phyloP scores from a whole-genome alignment of 2,113 vertebrate genomes.

The Lophochroa leadbeateri region DNA sequence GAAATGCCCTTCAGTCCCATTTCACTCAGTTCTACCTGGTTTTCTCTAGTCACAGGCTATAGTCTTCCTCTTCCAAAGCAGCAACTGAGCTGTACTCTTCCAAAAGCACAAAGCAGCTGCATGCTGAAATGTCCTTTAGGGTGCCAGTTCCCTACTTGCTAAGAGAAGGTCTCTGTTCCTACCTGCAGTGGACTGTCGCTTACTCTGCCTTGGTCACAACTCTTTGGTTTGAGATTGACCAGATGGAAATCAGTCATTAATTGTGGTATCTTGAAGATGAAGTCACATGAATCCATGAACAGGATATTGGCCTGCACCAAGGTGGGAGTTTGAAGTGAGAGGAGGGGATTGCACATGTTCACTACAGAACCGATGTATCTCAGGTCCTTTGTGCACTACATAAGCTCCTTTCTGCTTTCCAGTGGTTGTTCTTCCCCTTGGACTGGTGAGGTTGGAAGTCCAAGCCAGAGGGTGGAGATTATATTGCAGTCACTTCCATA shows the following conservation, averaged over 20 bases:
- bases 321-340: not conserved
- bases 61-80: not conserved
- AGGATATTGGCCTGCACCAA: not conserved
- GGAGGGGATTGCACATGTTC: not conserved
- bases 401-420: not conserved
- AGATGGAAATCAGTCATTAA: not conserved
- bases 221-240: not conserved
- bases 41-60: not conserved
- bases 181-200: rapidly evolving
- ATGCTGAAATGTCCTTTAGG: rapidly evolving
- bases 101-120: not conserved
- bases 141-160: not conserved
- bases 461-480: not conserved
- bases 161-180: not conserved
- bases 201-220: not conserved
- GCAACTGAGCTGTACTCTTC: not conserved
- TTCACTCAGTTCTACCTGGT: not conserved
- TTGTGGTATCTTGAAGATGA: not conserved
- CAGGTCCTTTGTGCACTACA: not conserved
- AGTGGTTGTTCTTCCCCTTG: not conserved
- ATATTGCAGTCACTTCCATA: rapidly evolving
- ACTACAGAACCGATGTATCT: not conserved
- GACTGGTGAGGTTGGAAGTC: not conserved
- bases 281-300: not conserved
- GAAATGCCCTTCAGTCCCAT: not conserved